phyloP scores from a whole-genome alignment of 2,797 vertebrate species.

The Phylloscopus collybita region DNA sequence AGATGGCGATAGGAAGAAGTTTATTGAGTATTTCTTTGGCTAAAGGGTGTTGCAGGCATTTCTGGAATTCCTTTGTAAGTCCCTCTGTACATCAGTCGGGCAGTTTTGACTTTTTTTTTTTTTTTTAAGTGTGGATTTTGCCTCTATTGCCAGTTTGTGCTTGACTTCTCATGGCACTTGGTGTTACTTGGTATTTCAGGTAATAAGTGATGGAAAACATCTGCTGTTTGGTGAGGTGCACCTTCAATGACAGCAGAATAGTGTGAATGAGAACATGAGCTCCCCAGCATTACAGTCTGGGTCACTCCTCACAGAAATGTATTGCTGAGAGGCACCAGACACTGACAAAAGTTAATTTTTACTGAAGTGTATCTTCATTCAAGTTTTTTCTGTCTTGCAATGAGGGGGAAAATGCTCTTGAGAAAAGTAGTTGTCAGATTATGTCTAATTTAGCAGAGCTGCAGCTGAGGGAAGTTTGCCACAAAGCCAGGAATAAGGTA shows the following conservation, averaged over 20 bases:
- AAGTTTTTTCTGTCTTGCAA: not conserved
- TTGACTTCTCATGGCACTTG: not conserved
- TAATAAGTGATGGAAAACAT: not conserved
- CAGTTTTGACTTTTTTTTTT: not conserved
- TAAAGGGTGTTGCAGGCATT: constrained; percentile 16
- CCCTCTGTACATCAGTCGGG: not conserved
- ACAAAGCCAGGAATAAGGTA: constrained; percentile 34
- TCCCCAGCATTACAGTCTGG: not conserved
- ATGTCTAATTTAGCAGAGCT: not conserved
- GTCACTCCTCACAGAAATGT: not conserved
- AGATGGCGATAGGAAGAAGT: not conserved
- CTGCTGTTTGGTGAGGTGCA: not conserved
- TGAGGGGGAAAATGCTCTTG: not conserved
- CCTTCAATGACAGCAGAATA: not conserved
- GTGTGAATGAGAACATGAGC: not conserved
- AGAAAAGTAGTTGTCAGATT: not conserved
- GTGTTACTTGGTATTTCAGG: not conserved
- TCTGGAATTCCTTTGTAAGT: constrained; percentile 19
- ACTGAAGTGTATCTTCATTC: not conserved
- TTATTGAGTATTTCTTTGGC: not conserved
- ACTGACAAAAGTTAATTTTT: not conserved
- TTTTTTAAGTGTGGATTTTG: not conserved
- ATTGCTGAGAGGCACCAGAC: not conserved
- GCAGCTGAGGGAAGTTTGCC: not conserved
- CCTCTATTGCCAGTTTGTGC: not conserved